These are phyloP conservation scores for Eulacestoma nigropectus DNA, from an alignment of 2,113 vertebrate species.

Conservation along the genomic window DNA sequence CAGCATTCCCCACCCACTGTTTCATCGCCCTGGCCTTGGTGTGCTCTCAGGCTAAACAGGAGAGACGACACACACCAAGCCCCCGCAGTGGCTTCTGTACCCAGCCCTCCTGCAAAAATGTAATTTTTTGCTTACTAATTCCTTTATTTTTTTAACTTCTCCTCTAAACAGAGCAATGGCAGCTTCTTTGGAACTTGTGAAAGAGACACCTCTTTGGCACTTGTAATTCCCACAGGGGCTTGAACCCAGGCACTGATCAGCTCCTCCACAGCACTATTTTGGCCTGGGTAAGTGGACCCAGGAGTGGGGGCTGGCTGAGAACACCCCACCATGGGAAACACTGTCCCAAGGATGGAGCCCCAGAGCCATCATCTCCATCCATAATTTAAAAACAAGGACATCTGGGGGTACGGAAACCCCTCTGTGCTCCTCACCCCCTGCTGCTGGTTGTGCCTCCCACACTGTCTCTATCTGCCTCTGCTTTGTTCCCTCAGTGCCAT, in stretches of 20 bases:
- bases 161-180: not conserved
- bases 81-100: not conserved
- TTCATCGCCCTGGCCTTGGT: not conserved
- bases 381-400: not conserved
- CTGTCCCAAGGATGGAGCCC: not conserved
- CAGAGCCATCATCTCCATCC: not conserved
- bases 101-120: not conserved
- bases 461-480: fast-evolving
- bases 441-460: fast-evolving
- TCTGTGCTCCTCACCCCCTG: fast-evolving
- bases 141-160: not conserved
- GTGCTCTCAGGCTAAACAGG: not conserved
- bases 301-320: not conserved
- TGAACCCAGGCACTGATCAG: not conserved
- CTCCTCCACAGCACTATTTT: not conserved
- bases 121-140: not conserved
- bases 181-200: not conserved
- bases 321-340: not conserved
- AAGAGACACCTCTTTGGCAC: not conserved
- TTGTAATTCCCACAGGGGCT: not conserved
- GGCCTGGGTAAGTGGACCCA: not conserved
- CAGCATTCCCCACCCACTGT: not conserved
- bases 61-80: fast-evolving
- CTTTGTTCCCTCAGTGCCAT: fast-evolving
- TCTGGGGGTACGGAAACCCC: not conserved